Evolutionary conservation across 2,888 invertebrate species (phyloP), one percentile per base, ranked within the genome.

Genomic region (Lasioglossum villosulum): DNA sequence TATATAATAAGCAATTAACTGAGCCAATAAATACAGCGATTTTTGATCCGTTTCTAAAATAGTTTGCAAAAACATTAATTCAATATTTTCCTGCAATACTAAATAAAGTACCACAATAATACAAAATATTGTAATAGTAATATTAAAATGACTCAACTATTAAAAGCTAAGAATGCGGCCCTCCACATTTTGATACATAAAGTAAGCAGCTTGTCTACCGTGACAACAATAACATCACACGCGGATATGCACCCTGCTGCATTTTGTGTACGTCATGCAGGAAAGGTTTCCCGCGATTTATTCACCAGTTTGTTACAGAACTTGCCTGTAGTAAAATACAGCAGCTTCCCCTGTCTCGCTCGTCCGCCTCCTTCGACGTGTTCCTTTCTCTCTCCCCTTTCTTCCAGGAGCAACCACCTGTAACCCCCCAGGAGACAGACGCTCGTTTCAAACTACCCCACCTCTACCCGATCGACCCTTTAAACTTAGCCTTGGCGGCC

Each of bases 371-470:
- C 72, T 75, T 79, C 82, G 59, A 66, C 34, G 56, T 66, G 59
- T 66, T 34, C 39, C 70, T 85, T 81, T 87, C 84, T 83, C 80
- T 82, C 82, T 59, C 39, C 34, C 81, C 88, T 86, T 89, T 86
- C 88, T 88, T 91, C 82, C 74, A 83, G 83, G 85, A 85, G 84
- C 92, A 92, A 91, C 91, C 92, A 92, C 91, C 91, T 91, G 91
- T 91, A 92, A 91, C 91, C 87, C 78, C 82, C 84, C 74, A 52
- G 86, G 83, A 86, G 88, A 88, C 86, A 86, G 83, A 80, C 79
- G 78, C 80, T 80, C 84, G 83, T 86, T 88, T 81, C 77, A 82
- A 86, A 75, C 79, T 74, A 73, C 73, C 52, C 76, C 73, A 45
- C 75, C 81, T 48, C 77, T 56, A 80, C 68, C 52, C 73, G 19